Base-by-base conservation (phyloP, 2,888 invertebrate genomes). In the Pteria penguin region DNA sequence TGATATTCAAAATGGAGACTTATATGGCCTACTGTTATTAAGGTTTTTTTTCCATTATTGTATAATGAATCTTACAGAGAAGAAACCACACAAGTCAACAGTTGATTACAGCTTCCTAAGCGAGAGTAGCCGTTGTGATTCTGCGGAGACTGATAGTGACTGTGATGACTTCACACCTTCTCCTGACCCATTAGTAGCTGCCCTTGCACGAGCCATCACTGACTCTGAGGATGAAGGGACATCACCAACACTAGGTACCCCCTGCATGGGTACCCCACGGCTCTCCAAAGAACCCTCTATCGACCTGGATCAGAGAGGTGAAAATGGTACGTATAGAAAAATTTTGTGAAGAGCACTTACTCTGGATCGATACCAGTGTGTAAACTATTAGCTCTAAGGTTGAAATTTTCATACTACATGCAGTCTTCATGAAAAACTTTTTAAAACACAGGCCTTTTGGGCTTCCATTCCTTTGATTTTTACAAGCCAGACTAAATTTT, bases 221-320 rank as follows among this genome's bases (percentile, higher is more conserved):
- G 90, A 90, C 75, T 89, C 88, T 62, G 91, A 91, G 61, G 91
- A 90, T 55, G 90, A 90, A 60, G 82, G 85, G 11, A 83, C 84
- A 1, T 82, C 85, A 1, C 79, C 76, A 0, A 70, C 80, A 18
- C 45, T 18, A 45, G 45, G 18, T 8, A 8, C 45, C 45, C 83
- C 84, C 11, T 83, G 86, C 8, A 66, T 86, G 18, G 80, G 85
- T 4, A 85, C 87, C 1, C 83, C 85, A 22, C 63, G 81, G 33
- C 72, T 88, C 33, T 89, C 89, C 4, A 88, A 87, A 63, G 85
- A 87, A 75, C 87, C 86, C 1, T 88, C 89, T 11, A 68, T 87
- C 27, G 81, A 69, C 26, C 29, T 63, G 26, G 60, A 58, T 45
- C 66, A 66, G 8, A n/a, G n/a, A n/a, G n/a, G n/a, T n/a, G n/a